Percentiles rank a stretch among this genome's conserved stretches.
Evolutionary conservation across 2,113 vertebrate species (phyloP).

Genomic region (Oriolus oriolus): DNA sequence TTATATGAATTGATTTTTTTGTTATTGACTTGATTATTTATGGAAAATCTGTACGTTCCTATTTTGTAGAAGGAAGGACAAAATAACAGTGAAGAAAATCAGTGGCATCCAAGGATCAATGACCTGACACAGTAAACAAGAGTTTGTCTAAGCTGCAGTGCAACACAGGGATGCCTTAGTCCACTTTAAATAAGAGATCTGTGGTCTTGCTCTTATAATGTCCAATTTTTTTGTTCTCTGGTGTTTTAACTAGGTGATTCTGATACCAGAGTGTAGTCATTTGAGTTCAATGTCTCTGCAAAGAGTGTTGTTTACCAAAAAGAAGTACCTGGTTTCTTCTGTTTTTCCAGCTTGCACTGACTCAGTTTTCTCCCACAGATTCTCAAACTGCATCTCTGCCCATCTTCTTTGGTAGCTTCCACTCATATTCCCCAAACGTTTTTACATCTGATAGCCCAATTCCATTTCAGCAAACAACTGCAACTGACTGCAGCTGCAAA

Average conservation of each 20-base stretch:
- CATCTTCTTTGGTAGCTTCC: background rate
- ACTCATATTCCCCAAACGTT: background rate
- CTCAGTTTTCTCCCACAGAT: background rate
- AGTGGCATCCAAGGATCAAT: background rate
- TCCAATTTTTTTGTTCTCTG: background rate
- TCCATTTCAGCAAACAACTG: background rate
- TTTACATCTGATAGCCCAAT: background rate
- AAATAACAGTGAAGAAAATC: background rate
- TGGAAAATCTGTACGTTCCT: background rate
- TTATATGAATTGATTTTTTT: background rate
- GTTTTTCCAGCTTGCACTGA: background rate
- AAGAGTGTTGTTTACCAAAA: background rate
- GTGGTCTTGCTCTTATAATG: background rate
- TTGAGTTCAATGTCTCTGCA: background rate
- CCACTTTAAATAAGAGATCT: background rate
- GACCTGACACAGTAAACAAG: background rate
- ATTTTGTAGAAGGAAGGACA: background rate
- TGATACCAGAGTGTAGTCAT: background rate
- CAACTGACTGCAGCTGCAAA: background rate
- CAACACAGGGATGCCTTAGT: background rate
- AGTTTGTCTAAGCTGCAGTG: background rate
- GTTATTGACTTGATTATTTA: background rate
- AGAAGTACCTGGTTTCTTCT: background rate
- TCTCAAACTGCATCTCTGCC: background rate
- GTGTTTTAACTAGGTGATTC: background rate